Evolutionary conservation across 1,140 invertebrate species (phyloP).

Genomic region (Aphelenchoides besseyi): DNA sequence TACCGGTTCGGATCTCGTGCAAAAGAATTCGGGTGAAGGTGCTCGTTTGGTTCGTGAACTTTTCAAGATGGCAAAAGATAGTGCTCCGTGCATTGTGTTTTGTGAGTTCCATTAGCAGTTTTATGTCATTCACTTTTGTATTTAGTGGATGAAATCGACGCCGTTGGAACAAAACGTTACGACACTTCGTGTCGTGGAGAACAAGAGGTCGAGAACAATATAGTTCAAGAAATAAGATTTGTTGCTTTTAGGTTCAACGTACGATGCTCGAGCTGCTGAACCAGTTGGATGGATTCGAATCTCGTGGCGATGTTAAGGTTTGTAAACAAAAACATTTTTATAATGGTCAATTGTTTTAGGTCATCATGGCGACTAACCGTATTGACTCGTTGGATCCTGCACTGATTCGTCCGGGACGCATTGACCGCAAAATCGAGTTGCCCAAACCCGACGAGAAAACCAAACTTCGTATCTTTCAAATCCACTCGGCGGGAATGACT

Average conservation of each 20-base stretch:
- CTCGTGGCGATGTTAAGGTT: conserved; percentile 55
- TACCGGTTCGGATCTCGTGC: conserved; percentile 52
- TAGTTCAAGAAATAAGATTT: background rate
- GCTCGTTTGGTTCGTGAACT: conserved; percentile 48
- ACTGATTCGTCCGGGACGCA: conserved; percentile 66
- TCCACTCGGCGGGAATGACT: conserved; percentile 54
- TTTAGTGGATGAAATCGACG: conserved; percentile 52
- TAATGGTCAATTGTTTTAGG: conserved; percentile 32
- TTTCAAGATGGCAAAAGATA: conserved; percentile 50
- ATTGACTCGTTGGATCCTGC: conserved; percentile 67
- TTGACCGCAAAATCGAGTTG: conserved; percentile 67
- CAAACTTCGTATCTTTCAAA: conserved; percentile 50
- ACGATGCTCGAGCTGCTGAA: conserved; percentile 59
- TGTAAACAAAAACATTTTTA: background rate
- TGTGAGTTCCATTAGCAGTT: background rate
- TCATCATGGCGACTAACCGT: conserved; percentile 67
- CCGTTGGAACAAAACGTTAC: conserved; percentile 54
- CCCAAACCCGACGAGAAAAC: conserved; percentile 65
- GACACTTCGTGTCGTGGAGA: conserved; percentile 45
- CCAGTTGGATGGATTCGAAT: conserved; percentile 59
- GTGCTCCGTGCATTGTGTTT: conserved; percentile 53
- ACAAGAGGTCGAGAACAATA: too few species aligned
- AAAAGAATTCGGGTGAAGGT: conserved; percentile 52
- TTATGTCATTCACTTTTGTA: background rate
- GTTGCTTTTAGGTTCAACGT: conserved; percentile 37